Evolutionary conservation across 2,888 invertebrate genomes (phyloP), one percentile per base, ranked within the genome.

Genomic region (Orthosia cruda): DNA sequence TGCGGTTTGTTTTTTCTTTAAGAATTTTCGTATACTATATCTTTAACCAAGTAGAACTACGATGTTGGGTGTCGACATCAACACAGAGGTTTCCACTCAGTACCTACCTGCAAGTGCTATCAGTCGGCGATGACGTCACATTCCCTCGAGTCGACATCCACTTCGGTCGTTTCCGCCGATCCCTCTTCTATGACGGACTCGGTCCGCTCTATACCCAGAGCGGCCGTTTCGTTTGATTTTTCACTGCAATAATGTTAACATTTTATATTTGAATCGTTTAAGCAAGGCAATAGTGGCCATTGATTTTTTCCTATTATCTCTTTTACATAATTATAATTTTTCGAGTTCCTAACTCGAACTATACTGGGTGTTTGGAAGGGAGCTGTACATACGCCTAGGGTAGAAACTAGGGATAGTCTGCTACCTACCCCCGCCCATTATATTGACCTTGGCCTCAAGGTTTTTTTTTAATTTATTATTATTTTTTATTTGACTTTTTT

Each of bases 121-220:
- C 93, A 95, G 85, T 95, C 95, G 76, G 88, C 85, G 80, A 94
- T 86, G 68, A 94, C 84, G 73, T 91, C 92, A 80, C 88, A 80
- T 52, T 84, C 84, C 67, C 74, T 82, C 57, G 72, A 71, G 12
- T 80, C 78, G 23, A 64, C 74, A 3, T 85, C 85, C 50, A 84
- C 80, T 61, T 87, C 80, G 58, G 64, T 81, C 47, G 71, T 77
- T 68, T 86, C 87, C 50, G 83, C 71, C 13, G 72, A 70, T 68
- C 81, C 82, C 50, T 95, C 95, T 71, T 94, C 92, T 83, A 95
- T 95, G 20, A 95, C 87, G 0, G 95, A 95, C 77, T 96, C 96
- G 9, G 96, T 96, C 4, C 95, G 91, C 80, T 95, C 95, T 84
- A 95, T 92, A 67, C 93, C 93, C 58, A 95, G 84, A 71, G 91